phyloP scores from a whole-genome alignment of 2,888 invertebrate genomes.

The Drosophila neonasuta region DNA sequence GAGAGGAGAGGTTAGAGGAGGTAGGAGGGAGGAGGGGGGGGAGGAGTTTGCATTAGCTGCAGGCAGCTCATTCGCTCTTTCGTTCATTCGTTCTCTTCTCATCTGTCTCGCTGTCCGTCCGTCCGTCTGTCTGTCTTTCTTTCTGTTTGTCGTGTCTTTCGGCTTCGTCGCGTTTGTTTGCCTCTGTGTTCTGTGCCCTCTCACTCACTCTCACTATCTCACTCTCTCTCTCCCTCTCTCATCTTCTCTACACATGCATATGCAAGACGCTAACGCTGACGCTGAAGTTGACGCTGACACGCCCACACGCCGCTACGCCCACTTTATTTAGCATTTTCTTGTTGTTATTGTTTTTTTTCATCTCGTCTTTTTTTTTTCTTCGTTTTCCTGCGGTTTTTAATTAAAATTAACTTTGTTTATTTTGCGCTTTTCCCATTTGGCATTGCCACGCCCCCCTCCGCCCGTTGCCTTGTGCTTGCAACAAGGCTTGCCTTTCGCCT shows the following conservation, averaged over 20 bases:
- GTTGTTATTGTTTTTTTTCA: slow-evolving; percentile 37
- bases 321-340: slow-evolving; percentile 75
- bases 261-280: slow-evolving; percentile 55
- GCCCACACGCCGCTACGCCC: slow-evolving; percentile 56
- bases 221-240: not conserved
- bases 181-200: not conserved
- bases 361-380: slow-evolving; percentile 44
- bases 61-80: slow-evolving; percentile 8
- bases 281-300: slow-evolving; percentile 38
- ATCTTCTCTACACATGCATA: slow-evolving; percentile 53
- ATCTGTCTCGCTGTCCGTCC: not conserved
- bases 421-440: slow-evolving; percentile 71
- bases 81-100: not conserved
- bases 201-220: not conserved
- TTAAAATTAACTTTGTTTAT: slow-evolving; percentile 78
- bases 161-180: slow-evolving; percentile 35
- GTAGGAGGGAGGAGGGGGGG: not conserved
- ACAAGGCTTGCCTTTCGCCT: slow-evolving; percentile 39
- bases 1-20: not conserved
- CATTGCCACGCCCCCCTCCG: slow-evolving; percentile 4
- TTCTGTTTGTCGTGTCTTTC: slow-evolving; percentile 36
- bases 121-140: too few species aligned
- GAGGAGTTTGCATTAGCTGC: slow-evolving; percentile 9
- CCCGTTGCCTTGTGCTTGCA: not conserved
- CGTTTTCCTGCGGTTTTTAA: slow-evolving; percentile 75